Evolutionary conservation across 2,797 vertebrate species (phyloP).

Genomic region (Pygocentrus nattereri): DNA sequence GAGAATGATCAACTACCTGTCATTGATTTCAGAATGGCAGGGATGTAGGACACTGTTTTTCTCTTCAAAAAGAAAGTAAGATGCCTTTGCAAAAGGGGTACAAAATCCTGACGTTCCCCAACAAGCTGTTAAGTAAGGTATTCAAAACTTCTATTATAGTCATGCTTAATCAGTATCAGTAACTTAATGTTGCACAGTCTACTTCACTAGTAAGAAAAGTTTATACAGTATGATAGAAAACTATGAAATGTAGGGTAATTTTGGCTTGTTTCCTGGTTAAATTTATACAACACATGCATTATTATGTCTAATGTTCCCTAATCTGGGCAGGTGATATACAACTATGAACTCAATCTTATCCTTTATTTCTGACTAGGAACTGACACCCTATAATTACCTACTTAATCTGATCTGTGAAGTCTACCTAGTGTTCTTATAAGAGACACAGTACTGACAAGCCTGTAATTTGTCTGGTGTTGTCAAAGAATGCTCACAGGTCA

Average conservation of each 20-base stretch:
- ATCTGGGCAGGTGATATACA: neutral
- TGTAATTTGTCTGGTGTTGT: slow-evolving; percentile 20
- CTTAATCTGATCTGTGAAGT: neutral
- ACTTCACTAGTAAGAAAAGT: neutral
- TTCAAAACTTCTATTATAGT: neutral
- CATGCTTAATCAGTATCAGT: neutral
- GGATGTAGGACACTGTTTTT: neutral
- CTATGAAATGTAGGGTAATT: neutral
- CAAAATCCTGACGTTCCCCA: slow-evolving; percentile 8
- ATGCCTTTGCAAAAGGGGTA: slow-evolving; percentile 6
- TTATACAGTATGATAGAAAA: neutral
- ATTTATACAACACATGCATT: neutral
- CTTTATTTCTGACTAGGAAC: neutral
- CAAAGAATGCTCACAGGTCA: neutral
- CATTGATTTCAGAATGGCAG: slow-evolving; percentile 8
- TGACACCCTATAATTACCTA: neutral
- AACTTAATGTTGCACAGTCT: neutral
- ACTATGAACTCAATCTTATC: neutral
- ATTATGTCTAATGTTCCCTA: neutral
- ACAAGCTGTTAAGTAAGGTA: neutral
- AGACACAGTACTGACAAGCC: neutral
- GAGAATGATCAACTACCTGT: neutral
- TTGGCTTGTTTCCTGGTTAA: neutral
- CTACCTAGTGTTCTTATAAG: neutral
- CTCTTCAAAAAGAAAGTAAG: neutral